Percentiles rank a stretch among this genome's conserved stretches.
These are phyloP conservation scores for Tauraco hartlaubi DNA, from an alignment of 2,797 vertebrate species.

Conservation along the genomic window DNA sequence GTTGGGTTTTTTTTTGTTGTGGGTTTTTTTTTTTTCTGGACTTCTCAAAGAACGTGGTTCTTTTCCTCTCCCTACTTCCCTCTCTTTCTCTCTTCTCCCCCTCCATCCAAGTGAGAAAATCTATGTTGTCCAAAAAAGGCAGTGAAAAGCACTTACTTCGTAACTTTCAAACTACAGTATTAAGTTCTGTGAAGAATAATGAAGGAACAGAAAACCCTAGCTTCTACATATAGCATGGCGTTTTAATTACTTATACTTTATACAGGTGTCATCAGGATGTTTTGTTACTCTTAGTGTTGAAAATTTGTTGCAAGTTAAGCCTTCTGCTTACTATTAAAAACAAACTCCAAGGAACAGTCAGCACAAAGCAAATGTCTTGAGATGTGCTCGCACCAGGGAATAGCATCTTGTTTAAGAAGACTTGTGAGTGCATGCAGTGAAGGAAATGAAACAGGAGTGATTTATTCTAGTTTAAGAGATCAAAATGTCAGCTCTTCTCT, in stretches of 20 bases:
- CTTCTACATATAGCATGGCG: background rate
- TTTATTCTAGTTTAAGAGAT: background rate
- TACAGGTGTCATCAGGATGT: background rate
- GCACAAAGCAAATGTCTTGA: background rate
- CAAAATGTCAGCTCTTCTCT: background rate
- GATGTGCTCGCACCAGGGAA: background rate
- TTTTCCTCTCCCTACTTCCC: background rate
- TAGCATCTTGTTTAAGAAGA: background rate
- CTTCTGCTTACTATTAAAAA: background rate
- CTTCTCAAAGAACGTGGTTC: background rate
- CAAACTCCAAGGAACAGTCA: background rate
- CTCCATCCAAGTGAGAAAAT: background rate
- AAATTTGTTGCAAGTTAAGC: conserved; percentile 29
- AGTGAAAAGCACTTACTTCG: background rate
- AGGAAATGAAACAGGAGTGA: background rate
- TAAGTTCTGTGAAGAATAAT: background rate
- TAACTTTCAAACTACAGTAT: background rate
- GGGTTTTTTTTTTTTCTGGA: background rate
- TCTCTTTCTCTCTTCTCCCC: background rate
- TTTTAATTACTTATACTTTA: background rate
- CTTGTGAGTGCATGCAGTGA: background rate
- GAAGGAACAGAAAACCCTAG: background rate
- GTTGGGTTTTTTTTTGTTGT: background rate
- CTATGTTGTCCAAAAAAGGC: background rate
- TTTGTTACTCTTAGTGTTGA: background rate